These are phyloP conservation scores for Parapristionchus giblindavisi DNA, from an alignment of 2,888 invertebrate species.

Conservation along the genomic window DNA sequence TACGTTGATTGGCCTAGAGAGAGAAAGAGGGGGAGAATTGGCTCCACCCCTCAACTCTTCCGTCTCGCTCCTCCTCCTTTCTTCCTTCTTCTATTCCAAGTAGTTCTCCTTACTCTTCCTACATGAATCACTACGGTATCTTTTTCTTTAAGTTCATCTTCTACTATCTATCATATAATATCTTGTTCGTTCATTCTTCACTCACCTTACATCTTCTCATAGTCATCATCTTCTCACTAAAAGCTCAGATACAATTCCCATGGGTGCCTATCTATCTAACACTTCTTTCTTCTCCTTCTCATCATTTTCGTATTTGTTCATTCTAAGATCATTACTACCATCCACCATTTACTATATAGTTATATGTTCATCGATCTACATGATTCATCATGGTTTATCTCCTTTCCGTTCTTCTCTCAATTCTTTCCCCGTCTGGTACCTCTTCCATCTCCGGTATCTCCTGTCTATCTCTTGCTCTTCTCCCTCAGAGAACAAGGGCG, in stretches of 20 bases:
- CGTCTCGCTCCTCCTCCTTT: constrained; percentile 6
- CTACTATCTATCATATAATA: too few relatives aligned
- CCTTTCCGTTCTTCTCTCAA: too few relatives aligned
- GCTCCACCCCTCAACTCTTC: constrained; percentile 16
- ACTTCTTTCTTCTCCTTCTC: neutral
- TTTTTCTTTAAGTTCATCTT: neutral
- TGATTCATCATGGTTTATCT: too few relatives aligned
- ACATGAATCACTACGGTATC: neutral
- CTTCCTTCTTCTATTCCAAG: neutral
- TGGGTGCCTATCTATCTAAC: neutral
- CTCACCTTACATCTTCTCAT: too few relatives aligned
- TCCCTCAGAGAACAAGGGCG: constrained; percentile 9
- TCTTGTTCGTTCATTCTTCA: too few relatives aligned
- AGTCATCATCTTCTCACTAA: neutral
- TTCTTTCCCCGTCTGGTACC: too few relatives aligned
- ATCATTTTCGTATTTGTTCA: neutral
- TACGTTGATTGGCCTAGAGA: constrained; percentile 30
- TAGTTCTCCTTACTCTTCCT: neutral
- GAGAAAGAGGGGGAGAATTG: too few relatives aligned
- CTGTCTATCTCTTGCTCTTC: neutral
- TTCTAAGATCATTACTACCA: neutral
- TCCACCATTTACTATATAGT: too few relatives aligned
- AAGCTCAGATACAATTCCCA: neutral
- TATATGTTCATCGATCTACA: too few relatives aligned
- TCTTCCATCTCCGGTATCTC: too few relatives aligned